Conservation (phyloP, 64 coral and sea anemone genomes). For the Platygyra sinensis region DNA sequence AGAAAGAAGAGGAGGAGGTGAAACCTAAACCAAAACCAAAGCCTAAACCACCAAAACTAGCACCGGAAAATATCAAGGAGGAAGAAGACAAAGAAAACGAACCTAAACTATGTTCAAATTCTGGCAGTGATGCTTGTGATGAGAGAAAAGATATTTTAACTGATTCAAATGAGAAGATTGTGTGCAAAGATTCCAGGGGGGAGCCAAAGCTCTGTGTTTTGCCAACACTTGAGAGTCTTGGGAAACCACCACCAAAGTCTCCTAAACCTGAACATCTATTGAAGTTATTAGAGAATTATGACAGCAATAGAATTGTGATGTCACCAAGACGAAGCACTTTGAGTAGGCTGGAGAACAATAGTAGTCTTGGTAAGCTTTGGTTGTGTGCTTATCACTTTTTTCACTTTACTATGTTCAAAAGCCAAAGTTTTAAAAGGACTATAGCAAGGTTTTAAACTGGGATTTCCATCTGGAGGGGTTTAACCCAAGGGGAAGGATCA, state of each 20-base stretch:
- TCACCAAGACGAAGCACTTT: neutral
- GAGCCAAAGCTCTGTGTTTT: conserved; percentile 23
- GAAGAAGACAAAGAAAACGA: neutral
- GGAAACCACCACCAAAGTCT: conserved; percentile 8
- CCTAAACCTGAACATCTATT: neutral
- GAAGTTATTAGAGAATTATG: neutral
- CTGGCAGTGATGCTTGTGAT: neutral
- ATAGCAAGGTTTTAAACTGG: too few relatives aligned
- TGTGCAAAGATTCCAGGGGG: neutral
- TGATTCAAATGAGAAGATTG: conserved; percentile 34
- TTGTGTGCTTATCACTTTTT: neutral
- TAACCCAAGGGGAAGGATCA: too few relatives aligned
- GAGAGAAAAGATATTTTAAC: conserved; percentile 17
- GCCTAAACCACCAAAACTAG: neutral
- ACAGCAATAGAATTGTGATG: conserved; percentile 1
- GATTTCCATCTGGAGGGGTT: too few relatives aligned
- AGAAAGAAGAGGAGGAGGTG: neutral
- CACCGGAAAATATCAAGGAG: neutral
- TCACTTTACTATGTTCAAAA: too few relatives aligned
- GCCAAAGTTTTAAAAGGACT: too few relatives aligned
- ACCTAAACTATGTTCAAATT: neutral
- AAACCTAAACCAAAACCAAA: conserved; percentile 29
- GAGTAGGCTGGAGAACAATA: neutral
- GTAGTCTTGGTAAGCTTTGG: neutral
- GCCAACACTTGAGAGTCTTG: conserved; percentile 65